Conservation (phyloP, 2,888 invertebrate genomes). For the Dasysyrphus tricinctus region DNA sequence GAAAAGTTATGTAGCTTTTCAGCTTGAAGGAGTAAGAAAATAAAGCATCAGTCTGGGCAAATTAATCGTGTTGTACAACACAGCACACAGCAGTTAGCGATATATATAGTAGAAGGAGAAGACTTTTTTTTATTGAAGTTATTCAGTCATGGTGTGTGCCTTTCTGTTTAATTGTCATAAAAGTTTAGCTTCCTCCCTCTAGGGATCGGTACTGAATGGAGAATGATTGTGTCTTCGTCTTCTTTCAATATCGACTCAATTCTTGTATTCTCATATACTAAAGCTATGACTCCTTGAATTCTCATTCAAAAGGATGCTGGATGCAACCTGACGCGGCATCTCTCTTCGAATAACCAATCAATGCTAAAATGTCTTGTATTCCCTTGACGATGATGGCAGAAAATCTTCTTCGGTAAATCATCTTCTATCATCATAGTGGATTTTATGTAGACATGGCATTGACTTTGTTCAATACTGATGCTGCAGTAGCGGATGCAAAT, state of each 20-base stretch:
- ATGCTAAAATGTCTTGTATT: constrained; percentile 16
- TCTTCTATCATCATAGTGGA: not conserved
- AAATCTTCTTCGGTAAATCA: not conserved
- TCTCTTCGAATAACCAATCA: constrained; percentile 34
- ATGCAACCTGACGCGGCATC: constrained; percentile 20
- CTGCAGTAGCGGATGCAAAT: constrained; percentile 5
- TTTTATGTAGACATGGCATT: not conserved
- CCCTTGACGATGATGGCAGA: constrained; percentile 14
- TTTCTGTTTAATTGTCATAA: constrained; percentile 38
- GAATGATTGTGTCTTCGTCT: constrained; percentile 7
- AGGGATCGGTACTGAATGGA: constrained; percentile 2
- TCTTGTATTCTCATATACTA: not conserved
- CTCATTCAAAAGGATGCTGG: constrained; percentile 1
- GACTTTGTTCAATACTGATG: not conserved
- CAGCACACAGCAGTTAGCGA: not conserved
- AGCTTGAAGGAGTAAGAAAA: not conserved
- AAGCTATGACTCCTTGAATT: constrained; percentile 9
- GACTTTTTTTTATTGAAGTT: constrained; percentile 5
- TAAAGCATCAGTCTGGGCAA: not conserved
- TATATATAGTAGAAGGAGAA: not conserved
- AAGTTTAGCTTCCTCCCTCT: constrained; percentile 32
- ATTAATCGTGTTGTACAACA: constrained; percentile 14
- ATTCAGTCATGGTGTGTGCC: constrained; percentile 20
- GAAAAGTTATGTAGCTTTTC: constrained; percentile 6
- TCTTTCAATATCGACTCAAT: not conserved